A percentile compares a stretch with the other conserved stretches of the same genome.
Conservation (phyloP, 2,888 invertebrate species). For the Entomobrya proxima region DNA sequence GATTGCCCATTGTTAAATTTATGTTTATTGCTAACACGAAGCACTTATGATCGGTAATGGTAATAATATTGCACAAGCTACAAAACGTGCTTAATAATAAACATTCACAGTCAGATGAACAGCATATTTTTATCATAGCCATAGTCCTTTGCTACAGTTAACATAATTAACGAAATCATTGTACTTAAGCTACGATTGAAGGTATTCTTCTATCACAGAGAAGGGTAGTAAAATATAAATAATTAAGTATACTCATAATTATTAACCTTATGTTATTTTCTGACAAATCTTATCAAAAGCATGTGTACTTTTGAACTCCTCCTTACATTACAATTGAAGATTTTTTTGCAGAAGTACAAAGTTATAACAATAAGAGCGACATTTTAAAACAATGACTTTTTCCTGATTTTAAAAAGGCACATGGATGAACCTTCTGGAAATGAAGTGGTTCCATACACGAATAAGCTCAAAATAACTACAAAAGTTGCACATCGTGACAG, state of each 20-base stretch:
- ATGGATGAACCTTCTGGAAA: slow-evolving; percentile 38
- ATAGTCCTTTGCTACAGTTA: not conserved
- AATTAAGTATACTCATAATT: slow-evolving; percentile 1
- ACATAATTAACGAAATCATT: slow-evolving; percentile 19
- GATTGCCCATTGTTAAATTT: not conserved
- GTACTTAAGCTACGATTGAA: slow-evolving; percentile 39
- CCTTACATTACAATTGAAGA: not conserved
- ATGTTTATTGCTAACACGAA: slow-evolving; percentile 18
- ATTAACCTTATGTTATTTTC: slow-evolving; percentile 20
- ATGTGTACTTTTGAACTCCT: not conserved
- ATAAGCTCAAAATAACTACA: slow-evolving; percentile 52
- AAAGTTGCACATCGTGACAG: not conserved
- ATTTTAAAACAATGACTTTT: slow-evolving; percentile 30
- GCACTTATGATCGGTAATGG: slow-evolving; percentile 1
- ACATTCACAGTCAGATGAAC: not conserved
- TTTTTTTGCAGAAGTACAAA: not conserved
- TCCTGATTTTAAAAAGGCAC: slow-evolving; percentile 57
- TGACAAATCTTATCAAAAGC: not conserved
- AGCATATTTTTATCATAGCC: not conserved
- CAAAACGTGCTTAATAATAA: not conserved
- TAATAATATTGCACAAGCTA: slow-evolving; percentile 26
- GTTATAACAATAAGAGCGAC: not conserved
- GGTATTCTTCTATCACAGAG: slow-evolving; percentile 64
- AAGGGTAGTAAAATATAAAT: slow-evolving; percentile 35
- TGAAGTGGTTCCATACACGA: slow-evolving; percentile 15